phyloP scores from a whole-genome alignment of 2,888 invertebrate genomes.

The Asteroscopus sphinx region DNA sequence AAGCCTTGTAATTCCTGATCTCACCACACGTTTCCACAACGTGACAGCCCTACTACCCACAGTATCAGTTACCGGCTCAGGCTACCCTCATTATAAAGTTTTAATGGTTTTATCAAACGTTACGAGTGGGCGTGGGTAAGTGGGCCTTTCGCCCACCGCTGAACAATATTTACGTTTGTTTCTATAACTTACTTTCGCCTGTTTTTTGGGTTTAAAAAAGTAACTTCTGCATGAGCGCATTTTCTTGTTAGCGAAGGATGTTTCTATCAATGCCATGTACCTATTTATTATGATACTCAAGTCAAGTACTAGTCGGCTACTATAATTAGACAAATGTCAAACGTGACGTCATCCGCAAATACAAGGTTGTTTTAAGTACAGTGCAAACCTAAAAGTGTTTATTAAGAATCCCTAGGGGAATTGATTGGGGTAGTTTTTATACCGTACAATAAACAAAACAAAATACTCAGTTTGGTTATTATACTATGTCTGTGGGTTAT shows the following conservation, averaged over 20 bases:
- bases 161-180: slow-evolving; percentile 45
- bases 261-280: neutral
- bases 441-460: too few relatives aligned
- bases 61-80: slow-evolving; percentile 43
- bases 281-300: neutral
- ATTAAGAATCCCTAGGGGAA: too few relatives aligned
- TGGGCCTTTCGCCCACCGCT: slow-evolving; percentile 20
- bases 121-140: slow-evolving; percentile 18
- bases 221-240: neutral
- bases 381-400: too few relatives aligned
- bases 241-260: neutral
- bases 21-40: neutral
- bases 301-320: too few relatives aligned
- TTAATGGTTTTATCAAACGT: slow-evolving; percentile 67
- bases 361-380: too few relatives aligned
- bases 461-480: too few relatives aligned
- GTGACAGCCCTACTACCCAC: slow-evolving; percentile 24
- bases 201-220: slow-evolving; percentile 11
- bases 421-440: too few relatives aligned
- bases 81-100: slow-evolving; percentile 68
- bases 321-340: too few relatives aligned
- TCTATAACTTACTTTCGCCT: slow-evolving; percentile 6
- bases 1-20: too few relatives aligned
- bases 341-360: too few relatives aligned
- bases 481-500: too few relatives aligned